phyloP scores from a whole-genome alignment of 2,113 vertebrate species.

The Hydropotes inermis region DNA sequence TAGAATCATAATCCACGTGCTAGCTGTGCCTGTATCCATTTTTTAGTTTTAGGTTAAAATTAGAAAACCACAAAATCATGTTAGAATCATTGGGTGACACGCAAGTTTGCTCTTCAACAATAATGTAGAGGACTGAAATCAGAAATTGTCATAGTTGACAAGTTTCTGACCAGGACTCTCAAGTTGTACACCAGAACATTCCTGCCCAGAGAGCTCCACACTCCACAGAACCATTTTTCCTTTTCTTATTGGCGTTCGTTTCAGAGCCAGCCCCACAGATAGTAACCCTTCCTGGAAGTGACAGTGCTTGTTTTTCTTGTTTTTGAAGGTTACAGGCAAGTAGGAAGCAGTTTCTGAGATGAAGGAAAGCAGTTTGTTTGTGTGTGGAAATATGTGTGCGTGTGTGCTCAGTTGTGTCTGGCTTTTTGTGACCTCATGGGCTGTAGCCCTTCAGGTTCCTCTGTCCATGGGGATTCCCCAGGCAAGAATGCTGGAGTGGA shows the following conservation, averaged over 20 bases:
- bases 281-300: neutral
- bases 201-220: neutral
- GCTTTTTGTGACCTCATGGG: neutral
- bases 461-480: neutral
- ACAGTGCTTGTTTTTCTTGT: neutral
- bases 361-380: neutral
- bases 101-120: neutral
- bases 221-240: neutral
- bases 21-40: neutral
- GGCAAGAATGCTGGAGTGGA: neutral
- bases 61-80: neutral
- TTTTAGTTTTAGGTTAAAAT: slow-evolving; percentile 23
- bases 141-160: neutral
- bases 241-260: neutral
- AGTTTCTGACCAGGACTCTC: neutral
- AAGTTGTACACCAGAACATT: neutral
- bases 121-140: neutral
- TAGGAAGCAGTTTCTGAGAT: neutral
- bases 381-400: neutral
- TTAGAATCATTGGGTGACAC: neutral
- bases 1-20: neutral
- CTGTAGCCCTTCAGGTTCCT: neutral
- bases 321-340: neutral
- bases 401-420: neutral
- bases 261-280: neutral